phyloP scores from a whole-genome alignment of 64 coral and sea anemone species.

The Stylophora pistillata region DNA sequence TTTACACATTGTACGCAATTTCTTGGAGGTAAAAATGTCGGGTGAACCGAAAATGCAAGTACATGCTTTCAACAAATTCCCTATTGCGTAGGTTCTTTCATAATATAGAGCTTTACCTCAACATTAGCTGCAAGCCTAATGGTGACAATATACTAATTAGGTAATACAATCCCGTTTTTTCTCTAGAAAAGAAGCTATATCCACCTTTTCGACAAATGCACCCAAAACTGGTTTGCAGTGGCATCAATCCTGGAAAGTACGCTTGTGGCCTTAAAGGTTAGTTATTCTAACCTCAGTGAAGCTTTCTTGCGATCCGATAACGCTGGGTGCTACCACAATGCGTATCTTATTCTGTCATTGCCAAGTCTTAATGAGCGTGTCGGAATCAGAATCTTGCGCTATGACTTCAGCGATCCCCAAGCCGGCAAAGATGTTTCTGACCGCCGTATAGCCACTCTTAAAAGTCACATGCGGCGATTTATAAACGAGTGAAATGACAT shows the following conservation, averaged over 20 bases:
- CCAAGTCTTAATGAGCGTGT: conserved; percentile 17
- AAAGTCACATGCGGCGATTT: conserved; percentile 14
- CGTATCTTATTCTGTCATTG: conserved; percentile 22
- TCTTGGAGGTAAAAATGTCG: neutral
- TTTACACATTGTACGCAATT: no score
- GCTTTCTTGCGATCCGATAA: conserved; percentile 35
- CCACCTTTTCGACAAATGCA: neutral
- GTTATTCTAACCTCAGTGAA: conserved; percentile 14
- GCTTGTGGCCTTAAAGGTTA: neutral
- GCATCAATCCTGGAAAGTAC: conserved; percentile 30
- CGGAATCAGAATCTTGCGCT: conserved; percentile 8
- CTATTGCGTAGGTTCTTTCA: neutral
- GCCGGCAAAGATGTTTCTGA: conserved; percentile 28
- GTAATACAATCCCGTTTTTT: neutral
- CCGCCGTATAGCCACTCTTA: neutral
- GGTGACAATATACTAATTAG: conserved; percentile 6
- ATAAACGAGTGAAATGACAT: conserved; percentile 15
- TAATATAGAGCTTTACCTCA: neutral
- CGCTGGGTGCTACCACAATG: conserved; percentile 45
- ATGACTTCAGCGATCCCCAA: conserved; percentile 49
- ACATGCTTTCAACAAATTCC: neutral
- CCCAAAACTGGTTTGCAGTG: conserved; percentile 15
- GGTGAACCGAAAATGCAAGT: neutral
- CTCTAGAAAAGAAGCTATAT: neutral
- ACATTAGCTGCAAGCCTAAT: conserved; percentile 6